A percentile compares a stretch with the other conserved stretches of the same genome.
These are phyloP conservation scores for Noctuana brunneofusca DNA, from an alignment of 2,888 invertebrate genomes.

Conservation along the genomic window DNA sequence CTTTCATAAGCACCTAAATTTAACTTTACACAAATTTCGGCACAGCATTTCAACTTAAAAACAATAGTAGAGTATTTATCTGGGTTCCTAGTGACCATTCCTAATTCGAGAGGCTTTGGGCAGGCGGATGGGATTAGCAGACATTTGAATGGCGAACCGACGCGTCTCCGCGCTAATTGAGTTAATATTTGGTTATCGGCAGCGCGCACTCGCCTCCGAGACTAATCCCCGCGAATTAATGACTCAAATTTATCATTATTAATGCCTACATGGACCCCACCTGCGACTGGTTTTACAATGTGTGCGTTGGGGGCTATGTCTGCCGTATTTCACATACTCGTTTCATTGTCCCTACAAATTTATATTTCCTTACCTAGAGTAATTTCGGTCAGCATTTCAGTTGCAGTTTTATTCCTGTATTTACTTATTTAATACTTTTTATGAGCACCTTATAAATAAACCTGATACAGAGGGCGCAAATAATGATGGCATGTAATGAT, in stretches of 20 bases:
- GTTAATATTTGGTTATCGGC: conserved; percentile 83
- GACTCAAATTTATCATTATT: conserved; percentile 82
- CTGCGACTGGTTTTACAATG: conserved; percentile 45
- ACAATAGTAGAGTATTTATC: conserved; percentile 6
- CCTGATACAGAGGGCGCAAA: too few relatives aligned
- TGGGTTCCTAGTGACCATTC: conserved; percentile 41
- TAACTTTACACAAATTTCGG: not conserved
- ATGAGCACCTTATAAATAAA: too few relatives aligned
- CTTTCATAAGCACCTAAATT: too few relatives aligned
- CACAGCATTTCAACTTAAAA: not conserved
- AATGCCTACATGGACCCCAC: conserved; percentile 69
- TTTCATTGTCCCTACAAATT: not conserved
- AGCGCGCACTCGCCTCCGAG: conserved; percentile 53
- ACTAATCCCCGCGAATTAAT: conserved; percentile 79
- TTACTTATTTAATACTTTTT: too few relatives aligned
- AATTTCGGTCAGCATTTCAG: too few relatives aligned
- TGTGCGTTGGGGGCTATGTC: conserved; percentile 10
- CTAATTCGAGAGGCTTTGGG: conserved; percentile 47
- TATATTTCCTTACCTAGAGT: not conserved
- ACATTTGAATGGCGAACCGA: conserved; percentile 69
- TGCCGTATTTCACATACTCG: not conserved
- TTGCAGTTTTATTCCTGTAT: too few relatives aligned
- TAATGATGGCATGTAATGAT: too few relatives aligned
- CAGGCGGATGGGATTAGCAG: conserved; percentile 60
- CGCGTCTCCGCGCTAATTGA: conserved; percentile 78